Conservation (phyloP, 2,888 invertebrate genomes). For the Neoitamus cyanurus region DNA sequence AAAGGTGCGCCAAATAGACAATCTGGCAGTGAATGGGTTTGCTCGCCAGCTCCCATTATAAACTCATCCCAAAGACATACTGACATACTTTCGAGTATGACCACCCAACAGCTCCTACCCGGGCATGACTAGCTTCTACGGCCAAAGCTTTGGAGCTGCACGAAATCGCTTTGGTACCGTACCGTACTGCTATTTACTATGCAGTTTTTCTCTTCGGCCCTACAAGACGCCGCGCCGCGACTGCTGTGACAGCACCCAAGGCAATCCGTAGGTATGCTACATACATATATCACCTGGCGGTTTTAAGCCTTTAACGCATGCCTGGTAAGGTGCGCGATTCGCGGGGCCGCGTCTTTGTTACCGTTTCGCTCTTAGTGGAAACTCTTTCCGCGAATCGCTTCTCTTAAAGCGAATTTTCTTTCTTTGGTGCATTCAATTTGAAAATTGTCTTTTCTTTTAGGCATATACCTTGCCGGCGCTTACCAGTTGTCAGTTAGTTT, state of each 20-base stretch:
- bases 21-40: not conserved
- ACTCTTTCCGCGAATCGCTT: not conserved
- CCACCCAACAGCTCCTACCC: not conserved
- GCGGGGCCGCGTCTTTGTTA: not conserved
- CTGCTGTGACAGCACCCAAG: not conserved
- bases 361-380: constrained; percentile 7
- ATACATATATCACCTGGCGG: not conserved
- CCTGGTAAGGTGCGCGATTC: not conserved
- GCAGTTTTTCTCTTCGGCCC: not conserved
- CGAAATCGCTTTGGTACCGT: not conserved
- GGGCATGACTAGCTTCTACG: not conserved
- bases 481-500: constrained; percentile 60
- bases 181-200: not conserved
- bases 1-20: constrained; percentile 31
- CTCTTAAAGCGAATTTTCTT: constrained; percentile 5
- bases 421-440: constrained; percentile 6
- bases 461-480: constrained; percentile 1
- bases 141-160: not conserved
- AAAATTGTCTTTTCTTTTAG: constrained; percentile 37
- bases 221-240: not conserved
- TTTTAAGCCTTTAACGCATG: not conserved
- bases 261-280: not conserved
- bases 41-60: not conserved
- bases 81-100: constrained; percentile 15
- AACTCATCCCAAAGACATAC: constrained; percentile 4